Base-by-base conservation (phyloP, 1,140 invertebrate genomes). In the Drosophila teissieri region DNA sequence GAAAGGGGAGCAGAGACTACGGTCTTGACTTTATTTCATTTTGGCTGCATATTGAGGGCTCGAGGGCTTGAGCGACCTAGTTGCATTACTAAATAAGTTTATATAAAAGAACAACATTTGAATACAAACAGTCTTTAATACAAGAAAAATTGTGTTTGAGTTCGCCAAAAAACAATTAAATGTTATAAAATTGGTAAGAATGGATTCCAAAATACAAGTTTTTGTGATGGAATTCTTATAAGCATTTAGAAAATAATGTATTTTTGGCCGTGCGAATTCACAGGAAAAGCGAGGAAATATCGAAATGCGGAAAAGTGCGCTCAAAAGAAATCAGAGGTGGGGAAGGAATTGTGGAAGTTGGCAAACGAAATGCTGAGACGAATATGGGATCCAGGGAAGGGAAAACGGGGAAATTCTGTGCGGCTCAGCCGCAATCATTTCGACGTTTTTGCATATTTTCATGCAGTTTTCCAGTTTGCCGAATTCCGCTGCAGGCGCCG, bases 11-110 rank as follows among this genome's bases (percentile, higher is more conserved):
- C 69, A 61, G 70, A 65, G 72, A 81, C 81, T 85, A 78, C 82
- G 75, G 83, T 88, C 82, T 86, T 88, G 83, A 88, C 83, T 86
- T 86, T 82, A 86, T 86, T 86, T 86, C 78, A 82, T 88, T 86
- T 86, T 79, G 78, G 78, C 78, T 73, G 64, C 82, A 78, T 80
- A 64, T 78, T 19, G 19, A 85, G 84, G 81, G 44, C n/a, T n/a
- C n/a, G n/a, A n/a, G n/a, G n/a, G n/a, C n/a, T 68, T 69, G 58
- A 56, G 51, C 82, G 73, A 81, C 82, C 81, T 64, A 15, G 22
- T 17, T 12, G n/a, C n/a, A 31, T 31, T 31, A 7, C 8, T 31
- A 31, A 31, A 3, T 3, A 31, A 10, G 1, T 2, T 31, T 31
- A 8, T 31, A 10, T 10, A 8, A 8, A 31, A 31, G 2, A 2